Conservation (phyloP, 1,140 invertebrate species). For the Musca domestica region DNA sequence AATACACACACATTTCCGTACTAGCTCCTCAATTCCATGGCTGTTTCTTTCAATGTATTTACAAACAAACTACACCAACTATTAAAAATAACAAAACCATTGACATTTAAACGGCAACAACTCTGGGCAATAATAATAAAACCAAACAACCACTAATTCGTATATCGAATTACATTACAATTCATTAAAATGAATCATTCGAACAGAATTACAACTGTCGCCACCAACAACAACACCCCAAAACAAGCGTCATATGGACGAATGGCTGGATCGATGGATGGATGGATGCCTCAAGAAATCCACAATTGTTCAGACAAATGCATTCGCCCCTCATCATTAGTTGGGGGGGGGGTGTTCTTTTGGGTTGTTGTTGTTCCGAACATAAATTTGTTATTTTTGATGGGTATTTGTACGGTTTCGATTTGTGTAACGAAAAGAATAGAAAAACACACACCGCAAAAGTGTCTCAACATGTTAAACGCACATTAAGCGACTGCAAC, state of each 20-base stretch:
- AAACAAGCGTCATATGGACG: conserved; percentile 11
- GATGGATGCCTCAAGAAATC: neutral
- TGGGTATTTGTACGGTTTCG: neutral
- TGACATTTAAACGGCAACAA: too few relatives aligned
- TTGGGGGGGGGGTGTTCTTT: too few relatives aligned
- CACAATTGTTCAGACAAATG: too few relatives aligned
- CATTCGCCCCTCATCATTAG: too few relatives aligned
- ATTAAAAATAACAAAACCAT: too few relatives aligned
- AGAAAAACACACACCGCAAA: neutral
- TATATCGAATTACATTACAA: neutral
- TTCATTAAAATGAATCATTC: neutral
- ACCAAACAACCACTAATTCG: neutral
- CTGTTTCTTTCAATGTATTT: too few relatives aligned
- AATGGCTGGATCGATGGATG: neutral
- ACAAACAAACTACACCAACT: too few relatives aligned
- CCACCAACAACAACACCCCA: neutral
- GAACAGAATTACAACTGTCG: neutral
- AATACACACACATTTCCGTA: too few relatives aligned
- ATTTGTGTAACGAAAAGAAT: neutral
- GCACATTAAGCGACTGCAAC: conserved; percentile 17
- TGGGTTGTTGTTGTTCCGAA: neutral
- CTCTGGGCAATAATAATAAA: too few relatives aligned
- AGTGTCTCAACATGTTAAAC: conserved; percentile 14
- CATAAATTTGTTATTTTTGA: neutral
- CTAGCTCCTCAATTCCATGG: too few relatives aligned